Base-by-base conservation (phyloP, 2,113 vertebrate genomes). In the Coreoperca whiteheadi region DNA sequence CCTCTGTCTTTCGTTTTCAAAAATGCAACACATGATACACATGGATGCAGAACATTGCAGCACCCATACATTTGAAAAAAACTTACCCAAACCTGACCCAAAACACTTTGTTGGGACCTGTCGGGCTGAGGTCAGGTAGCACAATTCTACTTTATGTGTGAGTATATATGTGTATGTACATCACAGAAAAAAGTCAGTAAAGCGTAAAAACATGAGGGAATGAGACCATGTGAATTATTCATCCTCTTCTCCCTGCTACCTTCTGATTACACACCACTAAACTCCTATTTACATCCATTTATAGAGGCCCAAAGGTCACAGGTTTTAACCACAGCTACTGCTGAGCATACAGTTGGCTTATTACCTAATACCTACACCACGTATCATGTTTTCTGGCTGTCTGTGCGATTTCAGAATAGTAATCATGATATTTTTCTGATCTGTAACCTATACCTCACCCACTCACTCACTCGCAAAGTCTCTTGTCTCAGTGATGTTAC, bases 261-360 rank as follows among this genome's bases (percentile, higher is more conserved):
- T 43, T 87, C 34, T 88, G 84, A 90, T 91, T 87, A 89, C 89
- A 90, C 87, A 86, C 74, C 72, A 63, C 91, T 87, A 88, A 90
- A 89, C 87, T 87, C 65, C 75, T 82, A 87, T 87, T 91, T 92
- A 90, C 87, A 89, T 84, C 77, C 85, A 86, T 89, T 91, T 86
- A 89, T 20, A 56, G 85, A 69, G n/a, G 57, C 41, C 30, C 70
- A 74, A 81, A 82, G 84, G 88, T 89, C 87, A 89, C 81, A 57
- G 89, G 82, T 66, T 82, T 37, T 88, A 85, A 85, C 85, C 81
- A 81, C 74, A 69, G 64, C 80, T 84, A 85, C 69, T 74, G 72
- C 79, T 63, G 69, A 65, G 71, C 56, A 69, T 54, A 79, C 12
- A 10, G 46, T 41, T 65, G 68, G 70, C 61, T 87, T 65, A 82